phyloP scores from a whole-genome alignment of 1,140 invertebrate genomes.

The Phocides pigmalion region DNA sequence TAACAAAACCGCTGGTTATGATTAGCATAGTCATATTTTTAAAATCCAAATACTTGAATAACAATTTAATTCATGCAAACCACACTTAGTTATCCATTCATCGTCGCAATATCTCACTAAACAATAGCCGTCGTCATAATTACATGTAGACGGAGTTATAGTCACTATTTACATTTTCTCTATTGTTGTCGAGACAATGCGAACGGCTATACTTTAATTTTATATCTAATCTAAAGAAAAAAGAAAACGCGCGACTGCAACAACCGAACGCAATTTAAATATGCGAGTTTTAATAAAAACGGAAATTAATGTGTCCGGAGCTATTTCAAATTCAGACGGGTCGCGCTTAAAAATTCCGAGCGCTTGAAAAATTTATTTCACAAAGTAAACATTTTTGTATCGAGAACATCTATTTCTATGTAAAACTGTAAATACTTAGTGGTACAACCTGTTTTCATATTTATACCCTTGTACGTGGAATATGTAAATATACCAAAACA shows the following conservation, averaged over 20 bases:
- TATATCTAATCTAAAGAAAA: conserved; percentile 22
- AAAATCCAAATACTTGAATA: neutral
- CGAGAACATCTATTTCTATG: conserved; percentile 28
- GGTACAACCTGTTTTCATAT: conserved; percentile 36
- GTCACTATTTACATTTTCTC: conserved; percentile 34
- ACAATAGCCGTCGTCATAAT: conserved; percentile 32
- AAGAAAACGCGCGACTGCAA: conserved; percentile 12
- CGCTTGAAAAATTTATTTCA: conserved; percentile 26
- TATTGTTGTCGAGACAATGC: conserved; percentile 35
- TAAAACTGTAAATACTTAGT: conserved; percentile 26
- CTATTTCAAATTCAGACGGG: conserved; percentile 28
- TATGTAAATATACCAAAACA: conserved; percentile 65
- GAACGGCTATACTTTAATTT: conserved; percentile 27
- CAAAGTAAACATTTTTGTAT: conserved; percentile 22
- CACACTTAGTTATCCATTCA: conserved; percentile 8
- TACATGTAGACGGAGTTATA: conserved; percentile 27
- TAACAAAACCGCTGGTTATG: no score
- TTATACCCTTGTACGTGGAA: conserved; percentile 33
- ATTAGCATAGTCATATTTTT: neutral
- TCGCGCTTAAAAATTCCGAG: conserved; percentile 24
- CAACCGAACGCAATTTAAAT: conserved; percentile 31
- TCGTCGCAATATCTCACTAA: conserved; percentile 16
- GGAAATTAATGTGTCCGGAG: conserved; percentile 31
- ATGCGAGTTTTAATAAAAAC: conserved; percentile 33
- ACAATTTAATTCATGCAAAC: conserved; percentile 22